Evolutionary conservation across 2,888 invertebrate genomes (phyloP).

Genomic region (Arrhopalites spinosus): DNA sequence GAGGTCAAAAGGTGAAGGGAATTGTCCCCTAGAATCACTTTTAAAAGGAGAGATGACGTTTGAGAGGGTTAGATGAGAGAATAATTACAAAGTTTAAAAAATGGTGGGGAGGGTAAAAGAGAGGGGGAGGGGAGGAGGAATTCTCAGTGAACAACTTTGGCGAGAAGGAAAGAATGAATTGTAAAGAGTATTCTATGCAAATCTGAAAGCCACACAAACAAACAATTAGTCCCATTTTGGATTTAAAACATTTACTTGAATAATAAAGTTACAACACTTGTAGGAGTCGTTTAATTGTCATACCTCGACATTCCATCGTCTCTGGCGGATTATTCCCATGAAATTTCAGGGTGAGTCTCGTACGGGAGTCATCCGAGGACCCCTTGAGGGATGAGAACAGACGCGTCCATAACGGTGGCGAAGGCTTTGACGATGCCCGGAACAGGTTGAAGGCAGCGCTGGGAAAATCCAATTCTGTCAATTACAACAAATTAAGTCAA

Average conservation of each 20-base stretch:
- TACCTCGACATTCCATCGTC: constrained; percentile 55
- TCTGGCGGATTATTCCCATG: constrained; percentile 49
- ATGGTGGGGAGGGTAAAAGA: no score
- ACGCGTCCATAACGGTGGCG: constrained; percentile 50
- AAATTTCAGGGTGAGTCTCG: constrained; percentile 53
- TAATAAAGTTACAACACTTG: no score
- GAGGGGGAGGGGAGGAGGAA: no score
- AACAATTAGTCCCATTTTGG: no score
- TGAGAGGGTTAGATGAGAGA: not conserved
- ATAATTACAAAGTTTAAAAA: not conserved
- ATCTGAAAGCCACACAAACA: no score
- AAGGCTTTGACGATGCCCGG: constrained; percentile 52
- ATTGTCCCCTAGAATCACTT: no score
- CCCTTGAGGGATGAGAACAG: constrained; percentile 52
- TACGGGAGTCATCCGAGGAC: constrained; percentile 54
- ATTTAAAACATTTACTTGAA: no score
- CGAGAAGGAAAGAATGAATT: constrained; percentile 54
- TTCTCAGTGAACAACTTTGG: constrained; percentile 48
- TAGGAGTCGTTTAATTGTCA: no score
- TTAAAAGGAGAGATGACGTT: no score
- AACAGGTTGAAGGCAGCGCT: constrained; percentile 52
- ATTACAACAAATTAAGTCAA: constrained; percentile 15
- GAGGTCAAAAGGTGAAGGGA: no score
- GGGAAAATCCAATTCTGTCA: constrained; percentile 51
- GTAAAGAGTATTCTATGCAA: constrained; percentile 53